These are phyloP conservation scores for Cromileptes altivelis DNA, from an alignment of 2,113 vertebrate species.

Conservation along the genomic window DNA sequence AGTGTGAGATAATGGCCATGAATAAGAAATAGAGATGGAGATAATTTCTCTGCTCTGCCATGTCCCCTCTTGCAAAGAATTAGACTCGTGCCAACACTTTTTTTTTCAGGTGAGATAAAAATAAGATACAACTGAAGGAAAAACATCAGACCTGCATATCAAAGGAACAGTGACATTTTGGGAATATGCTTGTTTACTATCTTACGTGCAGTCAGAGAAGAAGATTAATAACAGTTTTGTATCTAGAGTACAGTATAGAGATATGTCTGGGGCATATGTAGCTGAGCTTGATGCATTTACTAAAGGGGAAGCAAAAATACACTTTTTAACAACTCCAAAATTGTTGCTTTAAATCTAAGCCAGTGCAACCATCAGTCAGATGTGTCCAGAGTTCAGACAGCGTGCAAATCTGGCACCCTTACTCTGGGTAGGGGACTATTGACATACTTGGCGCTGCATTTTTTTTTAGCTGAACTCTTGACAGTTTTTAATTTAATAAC, in stretches of 20 bases:
- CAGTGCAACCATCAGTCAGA: not conserved
- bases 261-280: conserved; percentile 4
- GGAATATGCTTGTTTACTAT: conserved; percentile 11
- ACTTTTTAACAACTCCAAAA: not conserved
- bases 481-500: not conserved
- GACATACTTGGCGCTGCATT: not conserved
- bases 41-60: conserved; percentile 52
- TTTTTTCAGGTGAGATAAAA: conserved; percentile 4
- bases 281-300: not conserved
- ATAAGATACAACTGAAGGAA: not conserved
- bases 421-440: not conserved
- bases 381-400: not conserved
- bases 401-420: not conserved
- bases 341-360: not conserved
- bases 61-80: not conserved
- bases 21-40: conserved; percentile 65
- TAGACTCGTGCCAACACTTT: not conserved
- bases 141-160: not conserved
- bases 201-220: not conserved
- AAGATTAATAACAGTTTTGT: not conserved
- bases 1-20: conserved; percentile 68
- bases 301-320: not conserved
- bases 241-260: not conserved
- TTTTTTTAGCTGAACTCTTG: not conserved
- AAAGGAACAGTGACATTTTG: conserved; percentile 2